Evolutionary conservation across 2,797 vertebrate species (phyloP).

Genomic region (Tapirus indicus): DNA sequence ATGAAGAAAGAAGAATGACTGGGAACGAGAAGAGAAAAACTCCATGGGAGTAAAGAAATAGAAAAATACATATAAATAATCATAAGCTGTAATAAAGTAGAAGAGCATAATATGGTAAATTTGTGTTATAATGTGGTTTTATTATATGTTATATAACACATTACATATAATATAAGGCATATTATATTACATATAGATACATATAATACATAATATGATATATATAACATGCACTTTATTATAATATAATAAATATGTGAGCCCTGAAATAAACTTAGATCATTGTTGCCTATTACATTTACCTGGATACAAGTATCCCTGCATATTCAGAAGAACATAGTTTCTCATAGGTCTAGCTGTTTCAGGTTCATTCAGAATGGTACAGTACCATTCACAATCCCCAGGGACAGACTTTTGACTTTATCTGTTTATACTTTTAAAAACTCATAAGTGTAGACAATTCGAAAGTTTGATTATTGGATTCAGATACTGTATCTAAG

Average conservation of each 20-base stretch:
- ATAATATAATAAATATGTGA: not conserved
- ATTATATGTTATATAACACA: not conserved
- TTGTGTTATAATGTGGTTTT: not conserved
- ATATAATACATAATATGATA: not conserved
- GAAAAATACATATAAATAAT: not conserved
- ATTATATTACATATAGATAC: not conserved
- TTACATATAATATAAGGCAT: not conserved
- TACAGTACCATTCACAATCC: not conserved
- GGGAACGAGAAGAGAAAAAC: not conserved
- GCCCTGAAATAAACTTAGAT: not conserved
- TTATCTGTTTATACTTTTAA: conserved; percentile 32
- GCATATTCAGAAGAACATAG: not conserved
- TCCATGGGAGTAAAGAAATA: not conserved
- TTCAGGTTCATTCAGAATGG: not conserved
- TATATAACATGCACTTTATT: not conserved
- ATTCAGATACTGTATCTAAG: not conserved
- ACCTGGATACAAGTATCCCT: not conserved
- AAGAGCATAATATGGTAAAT: not conserved
- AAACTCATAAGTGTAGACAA: not conserved
- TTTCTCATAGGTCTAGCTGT: not conserved
- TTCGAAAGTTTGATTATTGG: not conserved
- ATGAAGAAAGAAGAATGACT: conserved; percentile 2
- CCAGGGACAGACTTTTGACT: not conserved
- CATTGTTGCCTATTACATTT: not conserved
- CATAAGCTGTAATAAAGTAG: not conserved